Percentiles rank a stretch among this genome's conserved stretches.
These are phyloP conservation scores for Myripristis murdjan DNA, from an alignment of 2,797 vertebrate genomes.

Conservation along the genomic window DNA sequence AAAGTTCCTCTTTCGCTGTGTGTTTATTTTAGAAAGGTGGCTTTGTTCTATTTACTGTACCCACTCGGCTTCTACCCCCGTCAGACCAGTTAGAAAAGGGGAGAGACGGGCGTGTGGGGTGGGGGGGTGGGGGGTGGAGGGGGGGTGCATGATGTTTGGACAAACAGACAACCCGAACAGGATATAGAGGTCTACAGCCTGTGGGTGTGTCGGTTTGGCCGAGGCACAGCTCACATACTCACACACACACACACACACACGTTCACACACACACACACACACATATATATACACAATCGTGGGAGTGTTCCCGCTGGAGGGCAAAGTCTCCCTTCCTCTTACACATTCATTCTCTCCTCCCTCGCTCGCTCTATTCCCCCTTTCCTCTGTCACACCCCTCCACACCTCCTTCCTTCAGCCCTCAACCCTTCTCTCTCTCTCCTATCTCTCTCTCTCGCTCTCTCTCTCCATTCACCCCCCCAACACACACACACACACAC, in stretches of 20 bases:
- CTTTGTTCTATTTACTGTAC: conserved; percentile 80
- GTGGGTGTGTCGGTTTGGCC: conserved; percentile 86
- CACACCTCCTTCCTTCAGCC: conserved; percentile 74
- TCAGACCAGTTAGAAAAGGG: conserved; percentile 76
- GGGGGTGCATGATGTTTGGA: conserved; percentile 79
- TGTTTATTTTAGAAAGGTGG: conserved; percentile 83
- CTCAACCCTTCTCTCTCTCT: conserved; percentile 19
- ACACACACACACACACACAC: conserved; percentile 45
- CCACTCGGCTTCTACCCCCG: conserved; percentile 68
- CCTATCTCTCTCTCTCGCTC: conserved; percentile 51
- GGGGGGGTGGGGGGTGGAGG: background rate
- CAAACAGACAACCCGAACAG: conserved; percentile 85
- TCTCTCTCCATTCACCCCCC: conserved; percentile 70
- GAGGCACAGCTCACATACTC: conserved; percentile 66
- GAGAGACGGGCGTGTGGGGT: conserved; percentile 42
- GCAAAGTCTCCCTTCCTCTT: conserved; percentile 87
- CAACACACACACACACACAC: too few species aligned
- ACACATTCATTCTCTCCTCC: conserved; percentile 75
- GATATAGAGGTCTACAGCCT: conserved; percentile 87
- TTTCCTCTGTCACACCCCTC: conserved; percentile 72
- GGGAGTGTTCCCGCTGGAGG: conserved; percentile 85
- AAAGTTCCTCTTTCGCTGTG: conserved; percentile 64
- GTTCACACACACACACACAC: conserved; percentile 28
- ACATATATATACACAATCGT: conserved; percentile 63
- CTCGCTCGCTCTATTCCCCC: conserved; percentile 64